Base-by-base conservation (phyloP, 2,113 vertebrate genomes). In the Atherinomorus stipes region DNA sequence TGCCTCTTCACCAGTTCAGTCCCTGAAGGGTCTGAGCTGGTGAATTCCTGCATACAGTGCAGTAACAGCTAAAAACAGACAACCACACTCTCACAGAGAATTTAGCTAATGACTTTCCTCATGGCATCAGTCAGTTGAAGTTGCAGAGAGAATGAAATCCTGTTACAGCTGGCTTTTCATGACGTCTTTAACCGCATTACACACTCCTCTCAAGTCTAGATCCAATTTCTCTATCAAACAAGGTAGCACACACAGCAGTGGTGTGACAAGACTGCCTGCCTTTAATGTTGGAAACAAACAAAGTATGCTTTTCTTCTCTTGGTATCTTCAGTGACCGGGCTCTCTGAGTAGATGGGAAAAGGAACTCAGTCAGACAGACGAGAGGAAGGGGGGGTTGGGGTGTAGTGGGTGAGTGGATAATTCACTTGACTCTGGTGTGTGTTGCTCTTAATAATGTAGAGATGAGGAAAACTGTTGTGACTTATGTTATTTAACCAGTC, bases 111-210 rank as follows among this genome's bases (percentile, higher is more conserved):
- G 85, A 89, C 83, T 83, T 21, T 79, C 87, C 85, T 91, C 61
- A 90, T 65, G 85, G 86, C 80, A 74, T 80, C 79, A 78, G 71
- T 91, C 84, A 88, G 74, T 51, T 40, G 67, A 61, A 54, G 57
- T 84, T 86, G 62, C 58, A 38, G 71, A 62, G 73, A 86, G 72
- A 78, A 78, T 73, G 76, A 92, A 92, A 91, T 92, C 90, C 77
- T 89, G 86, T 93, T 91, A 91, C 78, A 56, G 77, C 80, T 78
- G 80, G 78, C 81, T 90, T 89, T 91, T 92, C 88, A 88, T 89
- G 90, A 89, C 72, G 71, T 73, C 78, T 92, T 85, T 92, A 93
- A 92, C 89, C 22, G 34, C 73, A 88, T 92, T 92, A 92, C 53
- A 44, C 47, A 85, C 73, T 68, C 71, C 86, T 83, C 85, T 81